These are phyloP conservation scores for Meganola albula DNA, from an alignment of 2,888 invertebrate genomes.

Conservation along the genomic window DNA sequence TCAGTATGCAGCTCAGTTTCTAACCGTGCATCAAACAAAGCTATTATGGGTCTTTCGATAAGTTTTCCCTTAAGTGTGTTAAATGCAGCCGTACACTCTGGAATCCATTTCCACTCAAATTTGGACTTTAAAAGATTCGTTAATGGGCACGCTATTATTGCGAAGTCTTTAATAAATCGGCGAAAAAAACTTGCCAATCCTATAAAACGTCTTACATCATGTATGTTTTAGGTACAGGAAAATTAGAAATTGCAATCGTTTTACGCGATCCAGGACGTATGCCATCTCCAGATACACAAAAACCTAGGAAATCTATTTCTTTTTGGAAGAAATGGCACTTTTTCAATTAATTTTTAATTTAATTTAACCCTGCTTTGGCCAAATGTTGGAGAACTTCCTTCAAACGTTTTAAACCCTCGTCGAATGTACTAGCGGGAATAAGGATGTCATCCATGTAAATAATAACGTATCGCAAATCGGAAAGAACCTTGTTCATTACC, in stretches of 20 bases:
- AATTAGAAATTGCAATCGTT: not conserved
- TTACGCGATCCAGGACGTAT: not conserved
- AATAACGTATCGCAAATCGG: not conserved
- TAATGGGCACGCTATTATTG: constrained; percentile 4
- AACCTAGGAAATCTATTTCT: not conserved
- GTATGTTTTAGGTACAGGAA: not conserved
- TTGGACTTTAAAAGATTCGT: constrained; percentile 7
- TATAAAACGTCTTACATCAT: not conserved
- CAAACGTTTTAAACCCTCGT: not conserved
- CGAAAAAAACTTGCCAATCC: constrained; percentile 2
- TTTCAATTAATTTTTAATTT: constrained; percentile 1
- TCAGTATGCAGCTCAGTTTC: constrained; percentile 1
- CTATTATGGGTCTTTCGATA: not conserved
- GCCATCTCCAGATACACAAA: not conserved
- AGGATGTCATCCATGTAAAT: constrained; percentile 1
- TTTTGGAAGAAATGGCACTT: not conserved
- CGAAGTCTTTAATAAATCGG: not conserved
- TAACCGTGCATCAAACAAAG: not conserved
- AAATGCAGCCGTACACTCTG: constrained; percentile 4
- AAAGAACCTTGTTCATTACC: not conserved
- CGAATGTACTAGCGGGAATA: not conserved
- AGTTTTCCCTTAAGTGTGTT: constrained; percentile 2
- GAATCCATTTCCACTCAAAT: constrained; percentile 8
- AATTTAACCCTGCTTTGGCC: not conserved
- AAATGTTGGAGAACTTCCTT: not conserved